A percentile compares a stretch with the other conserved stretches of the same genome.
Conservation (phyloP, 2,888 invertebrate genomes). For the Diaphora mendica region DNA sequence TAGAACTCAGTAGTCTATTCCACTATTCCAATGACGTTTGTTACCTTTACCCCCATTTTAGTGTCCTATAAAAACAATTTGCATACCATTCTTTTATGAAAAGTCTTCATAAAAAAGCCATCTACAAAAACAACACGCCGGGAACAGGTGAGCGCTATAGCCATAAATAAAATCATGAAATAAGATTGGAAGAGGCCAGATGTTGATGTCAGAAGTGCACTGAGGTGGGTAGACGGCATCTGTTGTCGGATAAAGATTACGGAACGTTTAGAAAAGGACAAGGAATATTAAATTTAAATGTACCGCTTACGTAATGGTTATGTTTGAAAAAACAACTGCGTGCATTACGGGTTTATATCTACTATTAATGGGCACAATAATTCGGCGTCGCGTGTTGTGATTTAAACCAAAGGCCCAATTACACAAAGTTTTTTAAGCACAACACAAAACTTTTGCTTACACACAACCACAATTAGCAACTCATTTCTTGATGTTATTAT, state of each 20-base stretch:
- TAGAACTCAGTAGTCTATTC: neutral
- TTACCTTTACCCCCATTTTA: neutral
- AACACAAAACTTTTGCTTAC: neutral
- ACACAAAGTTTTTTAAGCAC: neutral
- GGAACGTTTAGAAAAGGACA: conserved; percentile 11
- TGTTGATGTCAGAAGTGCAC: conserved; percentile 51
- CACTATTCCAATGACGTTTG: conserved; percentile 6
- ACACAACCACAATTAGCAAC: neutral
- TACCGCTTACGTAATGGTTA: neutral
- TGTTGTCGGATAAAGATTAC: conserved; percentile 26
- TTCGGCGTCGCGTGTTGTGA: neutral
- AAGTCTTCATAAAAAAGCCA: conserved; percentile 28
- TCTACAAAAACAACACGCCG: conserved; percentile 31
- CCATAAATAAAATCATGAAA: conserved; percentile 59
- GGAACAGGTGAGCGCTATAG: conserved; percentile 57
- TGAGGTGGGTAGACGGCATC: conserved; percentile 52
- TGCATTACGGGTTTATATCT: neutral
- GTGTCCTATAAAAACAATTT: conserved; percentile 14
- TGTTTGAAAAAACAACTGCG: neutral
- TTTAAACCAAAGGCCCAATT: neutral
- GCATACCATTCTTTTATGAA: conserved; percentile 12
- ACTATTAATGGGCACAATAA: neutral
- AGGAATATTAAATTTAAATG: neutral
- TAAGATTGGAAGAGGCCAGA: conserved; percentile 58
- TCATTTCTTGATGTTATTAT: neutral